Base-by-base conservation (phyloP, 1,140 invertebrate species). In the Cotesia chilonis region DNA sequence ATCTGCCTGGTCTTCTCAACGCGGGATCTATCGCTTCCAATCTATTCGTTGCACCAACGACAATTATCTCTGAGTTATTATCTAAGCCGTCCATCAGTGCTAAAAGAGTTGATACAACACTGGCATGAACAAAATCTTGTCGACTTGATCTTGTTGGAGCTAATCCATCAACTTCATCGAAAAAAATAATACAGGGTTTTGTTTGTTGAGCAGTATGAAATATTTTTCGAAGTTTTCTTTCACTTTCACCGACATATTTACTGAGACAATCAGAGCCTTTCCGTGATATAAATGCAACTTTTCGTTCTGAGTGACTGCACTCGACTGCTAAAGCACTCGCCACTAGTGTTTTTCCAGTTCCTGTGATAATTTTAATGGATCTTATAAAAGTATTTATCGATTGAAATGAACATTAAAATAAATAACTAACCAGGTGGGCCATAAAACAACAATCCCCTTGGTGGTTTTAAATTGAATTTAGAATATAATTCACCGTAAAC, bases 101-200 rank as follows among this genome's bases (percentile, higher is more conserved):
- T 4, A 94, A 85, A 1, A 94, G 88, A 84, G 86, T 93, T 86
- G 71, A 84, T 0, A 88, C 86, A 87, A 92, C 75, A 86, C 87
- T 81, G 82, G 86, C 81, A 83, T 91, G 75, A 82, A 92, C 92
- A 76, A 93, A 91, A 77, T 94, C 92, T 66, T 90, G 89, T 10
- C 88, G 87, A 20, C 84, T 85, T 4, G 91, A 91, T 75, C 93
- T 81, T 36, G 89, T 86, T 0, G 90, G 91, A 73, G 91, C 92
- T n/a, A 94, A 82, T 1, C 91, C 91, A 76, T 94, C 92, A 20
- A 94, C 91, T 83, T 94, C 92, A 83, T 94, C 93, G 71, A 94
- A 91, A 77, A 94, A 94, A 60, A 94, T 92, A 3, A 92, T 93
- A 69, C 90, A 91, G 3, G 92, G 92, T 65, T 91, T 90, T 77